phyloP scores from a whole-genome alignment of 2,888 invertebrate species.

The Cyclophora albipunctata region DNA sequence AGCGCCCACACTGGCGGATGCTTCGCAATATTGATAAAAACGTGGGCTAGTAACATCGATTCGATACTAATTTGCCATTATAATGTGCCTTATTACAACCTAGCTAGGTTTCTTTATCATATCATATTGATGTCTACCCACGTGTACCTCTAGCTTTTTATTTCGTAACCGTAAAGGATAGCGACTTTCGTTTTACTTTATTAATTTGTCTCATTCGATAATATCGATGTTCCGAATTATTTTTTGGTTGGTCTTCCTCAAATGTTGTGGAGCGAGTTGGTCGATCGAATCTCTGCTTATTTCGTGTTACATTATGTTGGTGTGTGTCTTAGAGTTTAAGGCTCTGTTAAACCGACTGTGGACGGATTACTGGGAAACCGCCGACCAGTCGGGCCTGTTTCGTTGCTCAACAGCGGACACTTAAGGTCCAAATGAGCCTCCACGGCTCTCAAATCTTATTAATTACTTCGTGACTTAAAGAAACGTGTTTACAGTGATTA shows the following conservation, averaged over 20 bases:
- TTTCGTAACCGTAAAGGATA: slow-evolving; percentile 54
- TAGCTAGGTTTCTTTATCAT: slow-evolving; percentile 21
- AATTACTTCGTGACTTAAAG: slow-evolving; percentile 4
- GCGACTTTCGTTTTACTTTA: slow-evolving; percentile 43
- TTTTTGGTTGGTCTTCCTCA: neutral
- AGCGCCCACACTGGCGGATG: slow-evolving; percentile 48
- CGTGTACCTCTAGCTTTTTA: slow-evolving; percentile 48
- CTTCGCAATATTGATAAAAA: slow-evolving; percentile 44
- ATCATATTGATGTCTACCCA: slow-evolving; percentile 31
- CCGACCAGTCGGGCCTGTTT: slow-evolving; percentile 53
- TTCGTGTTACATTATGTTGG: neutral
- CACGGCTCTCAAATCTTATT: slow-evolving; percentile 9
- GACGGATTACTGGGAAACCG: slow-evolving; percentile 56
- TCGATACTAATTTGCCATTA: slow-evolving; percentile 19
- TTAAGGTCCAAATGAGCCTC: slow-evolving; percentile 34
- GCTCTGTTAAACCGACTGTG: slow-evolving; percentile 32
- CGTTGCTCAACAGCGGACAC: slow-evolving; percentile 34
- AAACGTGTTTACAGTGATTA: neutral
- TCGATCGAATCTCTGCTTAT: neutral
- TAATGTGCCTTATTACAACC: slow-evolving; percentile 19
- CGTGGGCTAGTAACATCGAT: slow-evolving; percentile 43
- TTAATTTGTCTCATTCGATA: slow-evolving; percentile 2
- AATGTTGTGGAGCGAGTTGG: too few relatives aligned
- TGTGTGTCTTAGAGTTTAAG: slow-evolving; percentile 25
- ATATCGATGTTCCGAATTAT: neutral